Evolutionary conservation across 2,113 vertebrate genomes (phyloP).

Genomic region (Corythornis madagascariensis): DNA sequence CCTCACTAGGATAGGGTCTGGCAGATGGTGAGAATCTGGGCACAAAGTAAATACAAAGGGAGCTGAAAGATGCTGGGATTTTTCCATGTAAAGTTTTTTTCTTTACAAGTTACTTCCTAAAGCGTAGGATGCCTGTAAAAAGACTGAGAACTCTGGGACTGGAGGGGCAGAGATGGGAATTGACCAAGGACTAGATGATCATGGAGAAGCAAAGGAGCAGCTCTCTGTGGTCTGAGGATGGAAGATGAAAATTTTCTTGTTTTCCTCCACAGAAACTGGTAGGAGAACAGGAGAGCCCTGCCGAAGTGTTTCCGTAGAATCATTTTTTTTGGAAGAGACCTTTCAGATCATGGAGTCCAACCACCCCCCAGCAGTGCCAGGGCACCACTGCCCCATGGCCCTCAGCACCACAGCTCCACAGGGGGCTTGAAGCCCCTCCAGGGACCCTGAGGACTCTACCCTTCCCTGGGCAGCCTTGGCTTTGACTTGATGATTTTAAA

Average conservation of each 20-base stretch:
- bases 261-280: background rate
- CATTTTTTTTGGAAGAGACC: too few relatives aligned
- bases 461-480: too few relatives aligned
- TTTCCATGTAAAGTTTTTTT: background rate
- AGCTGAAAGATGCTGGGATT: background rate
- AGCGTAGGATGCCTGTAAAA: background rate
- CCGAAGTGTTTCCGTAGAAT: accelerated
- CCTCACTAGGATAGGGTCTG: background rate
- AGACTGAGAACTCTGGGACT: background rate
- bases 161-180: background rate
- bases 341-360: too few relatives aligned
- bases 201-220: background rate
- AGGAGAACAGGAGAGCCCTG: background rate
- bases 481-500: background rate
- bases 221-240: background rate
- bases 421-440: too few relatives aligned
- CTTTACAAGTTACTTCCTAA: background rate
- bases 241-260: background rate
- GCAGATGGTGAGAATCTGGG: background rate
- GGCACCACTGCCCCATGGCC: too few relatives aligned
- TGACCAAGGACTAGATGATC: background rate
- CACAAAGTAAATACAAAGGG: background rate
- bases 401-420: too few relatives aligned
- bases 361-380: too few relatives aligned
- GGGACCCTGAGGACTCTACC: too few relatives aligned